phyloP scores from a whole-genome alignment of 2,888 invertebrate species.

The Acanthoscelides obtectus region DNA sequence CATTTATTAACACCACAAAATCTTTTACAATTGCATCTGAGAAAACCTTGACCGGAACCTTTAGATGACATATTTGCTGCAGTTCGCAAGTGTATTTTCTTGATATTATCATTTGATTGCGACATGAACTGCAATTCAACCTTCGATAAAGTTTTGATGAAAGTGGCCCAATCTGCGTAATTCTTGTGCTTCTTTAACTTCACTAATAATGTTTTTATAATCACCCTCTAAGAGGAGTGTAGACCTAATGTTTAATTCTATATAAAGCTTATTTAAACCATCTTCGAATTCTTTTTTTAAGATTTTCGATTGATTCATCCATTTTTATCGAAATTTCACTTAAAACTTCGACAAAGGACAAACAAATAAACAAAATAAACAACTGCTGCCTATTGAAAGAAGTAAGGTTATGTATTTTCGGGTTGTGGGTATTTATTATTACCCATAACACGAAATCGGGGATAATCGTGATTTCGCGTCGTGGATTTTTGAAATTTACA shows the following conservation, averaged over 20 bases:
- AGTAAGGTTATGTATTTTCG: neutral
- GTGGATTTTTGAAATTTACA: too few relatives aligned
- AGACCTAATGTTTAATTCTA: conserved; percentile 1
- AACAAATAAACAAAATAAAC: too few relatives aligned
- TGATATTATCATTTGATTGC: conserved; percentile 1
- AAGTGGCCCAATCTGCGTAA: neutral
- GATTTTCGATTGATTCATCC: neutral
- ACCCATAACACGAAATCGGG: too few relatives aligned
- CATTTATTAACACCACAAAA: conserved; percentile 8
- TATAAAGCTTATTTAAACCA: conserved; percentile 19
- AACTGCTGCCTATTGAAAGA: neutral
- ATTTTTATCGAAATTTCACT: neutral
- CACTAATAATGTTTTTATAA: neutral
- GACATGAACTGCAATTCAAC: conserved; percentile 2
- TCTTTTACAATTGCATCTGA: conserved; percentile 9
- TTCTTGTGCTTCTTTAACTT: neutral
- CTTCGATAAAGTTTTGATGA: conserved; percentile 1
- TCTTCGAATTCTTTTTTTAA: conserved; percentile 1
- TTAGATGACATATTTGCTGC: conserved; percentile 8
- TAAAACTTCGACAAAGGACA: neutral
- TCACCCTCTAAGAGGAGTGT: conserved; percentile 1
- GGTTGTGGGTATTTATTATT: too few relatives aligned
- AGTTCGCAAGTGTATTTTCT: conserved; percentile 4
- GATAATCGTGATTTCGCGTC: too few relatives aligned
- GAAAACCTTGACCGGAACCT: conserved; percentile 7